phyloP scores from a whole-genome alignment of 2,113 vertebrate species.

The Chlorodrepanis virens region DNA sequence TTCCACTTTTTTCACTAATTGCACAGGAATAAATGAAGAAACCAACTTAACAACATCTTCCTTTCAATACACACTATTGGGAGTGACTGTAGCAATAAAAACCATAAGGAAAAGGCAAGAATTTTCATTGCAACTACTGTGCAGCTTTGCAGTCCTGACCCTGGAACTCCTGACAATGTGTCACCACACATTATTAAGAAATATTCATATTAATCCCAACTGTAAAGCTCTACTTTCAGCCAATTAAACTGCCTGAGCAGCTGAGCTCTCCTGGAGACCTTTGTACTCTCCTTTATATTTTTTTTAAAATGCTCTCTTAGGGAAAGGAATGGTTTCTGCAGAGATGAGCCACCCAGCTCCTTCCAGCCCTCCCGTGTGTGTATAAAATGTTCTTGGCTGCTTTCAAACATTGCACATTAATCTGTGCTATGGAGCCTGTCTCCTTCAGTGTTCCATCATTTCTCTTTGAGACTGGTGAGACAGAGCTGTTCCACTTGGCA shows the following conservation, averaged over 20 bases:
- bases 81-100: neutral
- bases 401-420: conserved; percentile 13
- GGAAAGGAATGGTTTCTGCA: conserved; percentile 19
- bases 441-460: conserved; percentile 35
- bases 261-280: neutral
- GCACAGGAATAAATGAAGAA: neutral
- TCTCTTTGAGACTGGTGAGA: neutral
- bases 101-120: neutral
- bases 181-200: neutral
- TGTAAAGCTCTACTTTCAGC: neutral
- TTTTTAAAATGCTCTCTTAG: neutral
- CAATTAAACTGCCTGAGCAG: neutral
- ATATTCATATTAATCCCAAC: conserved; percentile 27
- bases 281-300: neutral
- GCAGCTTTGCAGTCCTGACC: neutral
- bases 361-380: neutral
- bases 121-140: neutral
- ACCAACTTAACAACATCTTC: neutral
- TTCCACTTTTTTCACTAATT: neutral
- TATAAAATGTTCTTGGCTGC: conserved; percentile 36
- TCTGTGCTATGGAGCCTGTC: conserved; percentile 1
- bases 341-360: neutral
- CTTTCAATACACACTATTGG: neutral
- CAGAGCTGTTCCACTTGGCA: conserved; percentile 30
- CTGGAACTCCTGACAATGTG: conserved; percentile 22